These are phyloP conservation scores for Sphenodon punctatus DNA, from an alignment of 2,797 vertebrate species.

Conservation along the genomic window DNA sequence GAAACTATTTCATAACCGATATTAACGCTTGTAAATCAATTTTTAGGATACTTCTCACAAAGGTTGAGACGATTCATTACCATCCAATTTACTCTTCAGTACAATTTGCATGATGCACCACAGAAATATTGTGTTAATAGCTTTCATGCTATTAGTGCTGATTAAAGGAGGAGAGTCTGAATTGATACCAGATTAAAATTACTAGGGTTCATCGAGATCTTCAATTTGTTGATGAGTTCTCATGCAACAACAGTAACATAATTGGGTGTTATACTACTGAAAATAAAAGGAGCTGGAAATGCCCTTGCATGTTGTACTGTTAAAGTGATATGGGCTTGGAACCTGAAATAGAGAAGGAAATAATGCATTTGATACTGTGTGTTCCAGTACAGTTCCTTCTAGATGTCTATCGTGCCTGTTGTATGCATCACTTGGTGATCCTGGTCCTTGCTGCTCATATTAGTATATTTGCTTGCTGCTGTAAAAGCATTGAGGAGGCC, in stretches of 20 bases:
- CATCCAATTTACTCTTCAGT: slow-evolving; percentile 6
- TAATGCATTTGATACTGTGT: background rate
- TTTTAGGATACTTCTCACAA: background rate
- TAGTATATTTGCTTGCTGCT: background rate
- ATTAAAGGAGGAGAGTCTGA: background rate
- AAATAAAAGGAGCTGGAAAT: slow-evolving; percentile 29
- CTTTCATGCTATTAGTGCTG: background rate
- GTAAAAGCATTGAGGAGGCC: slow-evolving; percentile 18
- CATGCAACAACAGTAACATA: background rate
- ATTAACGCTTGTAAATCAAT: slow-evolving; percentile 1
- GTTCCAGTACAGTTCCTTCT: too few species aligned
- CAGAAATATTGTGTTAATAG: background rate
- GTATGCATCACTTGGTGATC: fast-evolving
- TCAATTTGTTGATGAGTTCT: background rate
- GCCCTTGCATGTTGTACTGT: background rate
- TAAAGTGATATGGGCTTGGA: background rate
- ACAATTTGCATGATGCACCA: background rate
- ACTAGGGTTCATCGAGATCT: background rate
- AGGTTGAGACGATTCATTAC: background rate
- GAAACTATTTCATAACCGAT: background rate
- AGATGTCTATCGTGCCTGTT: background rate
- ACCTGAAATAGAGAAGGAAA: background rate
- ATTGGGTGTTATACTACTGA: background rate
- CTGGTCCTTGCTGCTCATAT: fast-evolving
- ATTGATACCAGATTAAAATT: background rate